These are phyloP conservation scores for Idris sp. DNA, from an alignment of 1,140 invertebrate species.

Conservation along the genomic window DNA sequence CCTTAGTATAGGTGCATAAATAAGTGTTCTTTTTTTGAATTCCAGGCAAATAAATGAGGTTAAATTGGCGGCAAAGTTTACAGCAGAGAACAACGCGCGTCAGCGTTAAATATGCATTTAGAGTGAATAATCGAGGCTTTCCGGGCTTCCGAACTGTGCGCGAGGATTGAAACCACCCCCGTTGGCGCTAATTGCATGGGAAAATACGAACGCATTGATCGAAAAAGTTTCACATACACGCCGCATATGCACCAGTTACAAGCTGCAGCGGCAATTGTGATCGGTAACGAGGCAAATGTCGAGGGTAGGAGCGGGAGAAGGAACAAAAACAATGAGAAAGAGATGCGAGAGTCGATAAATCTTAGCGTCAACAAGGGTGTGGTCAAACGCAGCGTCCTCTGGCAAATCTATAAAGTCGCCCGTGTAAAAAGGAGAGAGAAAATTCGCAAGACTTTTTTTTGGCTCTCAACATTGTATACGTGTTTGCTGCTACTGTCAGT, in stretches of 20 bases:
- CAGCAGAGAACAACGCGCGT: conserved; percentile 20
- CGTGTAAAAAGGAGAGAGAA: conserved; percentile 28
- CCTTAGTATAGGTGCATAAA: conserved; percentile 1
- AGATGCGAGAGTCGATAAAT: conserved; percentile 68
- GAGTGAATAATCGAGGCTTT: conserved; percentile 44
- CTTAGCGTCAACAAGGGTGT: conserved; percentile 74
- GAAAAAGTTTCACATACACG: conserved; percentile 47
- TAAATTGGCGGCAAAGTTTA: conserved; percentile 20
- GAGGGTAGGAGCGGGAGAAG: conserved; percentile 39
- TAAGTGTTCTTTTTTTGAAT: conserved; percentile 1
- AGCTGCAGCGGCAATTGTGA: conserved; percentile 71
- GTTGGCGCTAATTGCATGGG: conserved; percentile 56
- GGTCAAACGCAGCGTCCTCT: conserved; percentile 75
- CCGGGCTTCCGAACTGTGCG: conserved; percentile 27
- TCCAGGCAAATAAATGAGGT: conserved; percentile 14
- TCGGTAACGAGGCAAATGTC: conserved; percentile 70
- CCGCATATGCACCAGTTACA: conserved; percentile 68
- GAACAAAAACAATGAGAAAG: conserved; percentile 38
- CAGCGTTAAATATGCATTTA: conserved; percentile 48
- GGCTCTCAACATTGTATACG: conserved; percentile 68
- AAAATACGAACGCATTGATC: conserved; percentile 53
- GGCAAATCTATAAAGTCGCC: conserved; percentile 73
- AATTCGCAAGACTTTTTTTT: conserved; percentile 48
- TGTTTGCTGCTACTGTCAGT: conserved; percentile 51
- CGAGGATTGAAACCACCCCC: conserved; percentile 40